Percentiles rank a stretch among this genome's conserved stretches.
phyloP scores from a whole-genome alignment of 2,113 vertebrate genomes.

The Montifringilla adamsi region DNA sequence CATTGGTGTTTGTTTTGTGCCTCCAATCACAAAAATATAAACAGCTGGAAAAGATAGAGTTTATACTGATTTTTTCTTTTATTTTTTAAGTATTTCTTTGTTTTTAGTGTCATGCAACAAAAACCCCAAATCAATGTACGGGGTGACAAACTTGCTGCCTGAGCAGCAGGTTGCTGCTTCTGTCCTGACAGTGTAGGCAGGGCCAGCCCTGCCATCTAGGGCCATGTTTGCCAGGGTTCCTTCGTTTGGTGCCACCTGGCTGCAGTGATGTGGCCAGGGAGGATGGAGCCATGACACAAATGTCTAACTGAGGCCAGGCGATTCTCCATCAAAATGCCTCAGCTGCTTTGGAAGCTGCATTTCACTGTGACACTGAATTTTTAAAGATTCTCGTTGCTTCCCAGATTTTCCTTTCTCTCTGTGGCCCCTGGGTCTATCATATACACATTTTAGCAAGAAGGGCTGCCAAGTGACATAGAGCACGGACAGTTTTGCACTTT shows the following conservation, averaged over 20 bases:
- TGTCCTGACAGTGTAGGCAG: not conserved
- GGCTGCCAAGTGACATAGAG: not conserved
- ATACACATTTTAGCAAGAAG: not conserved
- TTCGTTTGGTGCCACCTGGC: not conserved
- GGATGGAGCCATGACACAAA: not conserved
- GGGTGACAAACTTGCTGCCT: not conserved
- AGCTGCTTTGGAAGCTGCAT: not conserved
- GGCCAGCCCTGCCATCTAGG: not conserved
- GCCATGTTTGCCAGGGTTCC: not conserved
- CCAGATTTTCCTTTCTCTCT: not conserved
- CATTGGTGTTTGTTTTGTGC: not conserved
- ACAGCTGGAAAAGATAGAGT: not conserved
- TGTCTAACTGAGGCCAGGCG: not conserved
- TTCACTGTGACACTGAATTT: not conserved
- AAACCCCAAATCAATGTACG: rapidly evolving
- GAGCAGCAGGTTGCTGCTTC: not conserved
- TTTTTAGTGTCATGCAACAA: not conserved
- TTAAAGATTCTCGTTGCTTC: not conserved
- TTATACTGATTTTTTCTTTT: not conserved
- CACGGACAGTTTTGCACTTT: not conserved
- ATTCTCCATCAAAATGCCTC: not conserved
- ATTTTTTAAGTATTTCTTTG: not conserved
- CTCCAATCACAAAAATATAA: not conserved
- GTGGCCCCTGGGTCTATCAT: not conserved
- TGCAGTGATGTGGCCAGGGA: not conserved